Evolutionary conservation across 2,797 vertebrate genomes (phyloP).

Genomic region (Carcharodon carcharias): DNA sequence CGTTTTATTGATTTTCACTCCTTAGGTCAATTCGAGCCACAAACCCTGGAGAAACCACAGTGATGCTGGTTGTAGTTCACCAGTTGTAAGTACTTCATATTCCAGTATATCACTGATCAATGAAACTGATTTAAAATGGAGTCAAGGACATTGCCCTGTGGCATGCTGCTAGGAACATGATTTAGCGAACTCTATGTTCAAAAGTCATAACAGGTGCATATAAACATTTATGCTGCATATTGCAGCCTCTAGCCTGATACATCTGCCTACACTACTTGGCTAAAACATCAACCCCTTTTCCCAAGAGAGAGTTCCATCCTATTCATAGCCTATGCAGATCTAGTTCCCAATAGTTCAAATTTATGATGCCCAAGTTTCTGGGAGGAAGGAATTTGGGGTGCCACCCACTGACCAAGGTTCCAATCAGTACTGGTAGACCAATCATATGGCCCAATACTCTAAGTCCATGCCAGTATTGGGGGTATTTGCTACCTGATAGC

Average conservation of each 20-base stretch:
- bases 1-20: slow-evolving; percentile 42
- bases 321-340: background rate
- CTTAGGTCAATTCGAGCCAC: slow-evolving; percentile 78
- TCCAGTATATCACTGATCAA: background rate
- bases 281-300: background rate
- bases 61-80: slow-evolving; percentile 79
- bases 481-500: background rate
- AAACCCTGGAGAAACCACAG: slow-evolving; percentile 76
- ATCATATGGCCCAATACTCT: background rate
- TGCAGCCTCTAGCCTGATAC: background rate
- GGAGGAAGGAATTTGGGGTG: background rate
- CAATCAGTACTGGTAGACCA: background rate
- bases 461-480: background rate
- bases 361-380: background rate
- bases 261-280: background rate
- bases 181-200: background rate
- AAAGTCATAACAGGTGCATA: background rate
- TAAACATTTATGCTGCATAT: background rate
- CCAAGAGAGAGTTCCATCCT: background rate
- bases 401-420: background rate
- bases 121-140: background rate
- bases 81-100: slow-evolving; percentile 62
- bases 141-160: background rate
- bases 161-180: background rate
- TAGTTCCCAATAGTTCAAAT: background rate